Conservation (phyloP, 2,113 vertebrate species). For the Oryzias curvinotus region DNA sequence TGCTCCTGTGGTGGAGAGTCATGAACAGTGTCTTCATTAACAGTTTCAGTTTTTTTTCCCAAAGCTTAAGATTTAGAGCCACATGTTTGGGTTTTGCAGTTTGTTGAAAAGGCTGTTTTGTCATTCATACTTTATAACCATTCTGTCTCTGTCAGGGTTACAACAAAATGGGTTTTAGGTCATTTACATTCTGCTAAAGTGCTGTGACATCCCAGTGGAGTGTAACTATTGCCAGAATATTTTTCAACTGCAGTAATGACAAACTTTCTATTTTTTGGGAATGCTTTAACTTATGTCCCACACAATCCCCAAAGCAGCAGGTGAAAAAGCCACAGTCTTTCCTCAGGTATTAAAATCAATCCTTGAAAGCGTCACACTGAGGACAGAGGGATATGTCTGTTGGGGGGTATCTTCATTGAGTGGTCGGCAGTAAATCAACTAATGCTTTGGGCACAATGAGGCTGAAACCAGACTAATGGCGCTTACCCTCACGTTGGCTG, state of each 20-base stretch:
- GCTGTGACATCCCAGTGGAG: constrained; percentile 11
- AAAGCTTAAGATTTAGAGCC: too few species aligned
- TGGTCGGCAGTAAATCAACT: constrained; percentile 51
- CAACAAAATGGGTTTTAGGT: constrained; percentile 17
- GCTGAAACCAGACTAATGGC: constrained; percentile 32
- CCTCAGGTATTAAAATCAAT: constrained; percentile 47
- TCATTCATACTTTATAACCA: not conserved
- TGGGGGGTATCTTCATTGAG: constrained; percentile 48
- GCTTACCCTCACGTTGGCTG: constrained; percentile 10
- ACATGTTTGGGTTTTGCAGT: too few species aligned
- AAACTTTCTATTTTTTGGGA: constrained; percentile 7
- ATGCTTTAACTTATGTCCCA: constrained; percentile 19
- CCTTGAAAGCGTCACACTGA: constrained; percentile 43
- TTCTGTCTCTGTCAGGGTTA: not conserved
- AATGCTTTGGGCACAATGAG: constrained; percentile 33
- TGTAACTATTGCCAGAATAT: constrained; percentile 6
- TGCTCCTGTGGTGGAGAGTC: too few species aligned
- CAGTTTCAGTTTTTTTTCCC: too few species aligned
- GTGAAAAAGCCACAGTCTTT: constrained; percentile 36
- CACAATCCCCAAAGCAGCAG: constrained; percentile 34
- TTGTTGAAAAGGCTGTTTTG: constrained; percentile 12
- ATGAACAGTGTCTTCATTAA: too few species aligned
- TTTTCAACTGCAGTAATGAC: constrained; percentile 6
- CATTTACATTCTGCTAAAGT: constrained; percentile 20
- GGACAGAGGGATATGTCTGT: constrained; percentile 24